Evolutionary conservation across 1,140 invertebrate species (phyloP), one percentile per base, ranked within the genome.

Genomic region (Phthorimaea operculella): DNA sequence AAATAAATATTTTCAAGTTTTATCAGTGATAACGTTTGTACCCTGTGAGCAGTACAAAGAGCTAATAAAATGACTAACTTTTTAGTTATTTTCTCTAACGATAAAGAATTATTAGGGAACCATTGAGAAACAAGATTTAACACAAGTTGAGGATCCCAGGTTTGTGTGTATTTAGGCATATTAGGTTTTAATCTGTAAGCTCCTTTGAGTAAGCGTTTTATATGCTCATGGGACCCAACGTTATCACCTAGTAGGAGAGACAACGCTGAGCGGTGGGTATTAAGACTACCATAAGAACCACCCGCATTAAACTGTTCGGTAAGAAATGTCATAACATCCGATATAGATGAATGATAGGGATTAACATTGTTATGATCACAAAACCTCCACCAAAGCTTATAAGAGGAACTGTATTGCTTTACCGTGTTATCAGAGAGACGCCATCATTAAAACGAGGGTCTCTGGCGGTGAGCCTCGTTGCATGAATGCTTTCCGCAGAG

Each of bases 1-100:
- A 21, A 11, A 14, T 1, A 11, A 11, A 48, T 48, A 48, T 48
- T 48, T 14, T 42, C 18, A 51, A 56, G 8, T n/a, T 42, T 56
- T 18, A 56, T 56, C 17, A 33, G n/a, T 48, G 53, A 55, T 33
- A 55, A 34, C 8, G 53, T 55, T 17, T 55, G 53, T 12, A 55
- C 53, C 11, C 53, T 17, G 11, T 55, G 53, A 33, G 42, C 53
- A n/a, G 53, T 55, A n/a, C 18, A 14, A 12, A 55, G 14, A 12
- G 53, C 53, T 9, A 55, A 33, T 21, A 55, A 14, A 48, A 44
- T 55, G 6, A 47, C 17, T 11, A n/a, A 6, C 21, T 55, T 55
- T 18, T 34, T 55, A 9, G 53, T 16, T 14, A 55, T 10, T 16
- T 21, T 11, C 33, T 55, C 53, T 5, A 55, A n/a, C 16, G 33